Percentiles rank a stretch among this genome's conserved stretches.
These are phyloP conservation scores for Camponotus fellah DNA, from an alignment of 2,888 invertebrate species.

Conservation along the genomic window DNA sequence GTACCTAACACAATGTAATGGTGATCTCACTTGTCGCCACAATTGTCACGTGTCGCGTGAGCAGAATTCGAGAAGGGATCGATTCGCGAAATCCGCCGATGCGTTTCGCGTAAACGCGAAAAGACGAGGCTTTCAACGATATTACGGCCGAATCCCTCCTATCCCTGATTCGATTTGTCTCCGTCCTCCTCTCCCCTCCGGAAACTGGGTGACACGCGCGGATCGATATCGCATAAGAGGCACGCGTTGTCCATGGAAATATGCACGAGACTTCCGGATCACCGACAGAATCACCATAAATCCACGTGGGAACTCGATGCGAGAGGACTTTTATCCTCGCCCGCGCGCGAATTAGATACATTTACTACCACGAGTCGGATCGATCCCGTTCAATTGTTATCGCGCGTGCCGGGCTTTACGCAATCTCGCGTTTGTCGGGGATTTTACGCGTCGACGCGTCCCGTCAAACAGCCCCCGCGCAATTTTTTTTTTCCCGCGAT, in stretches of 20 bases:
- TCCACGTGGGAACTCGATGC: background rate
- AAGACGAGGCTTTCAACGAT: background rate
- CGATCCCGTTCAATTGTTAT: constrained; percentile 23
- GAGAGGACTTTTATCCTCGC: background rate
- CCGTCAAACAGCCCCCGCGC: background rate
- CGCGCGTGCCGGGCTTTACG: background rate
- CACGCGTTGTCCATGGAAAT: background rate
- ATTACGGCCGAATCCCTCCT: background rate
- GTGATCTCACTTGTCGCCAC: background rate
- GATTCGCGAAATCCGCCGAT: background rate
- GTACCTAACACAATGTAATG: background rate
- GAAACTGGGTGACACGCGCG: background rate
- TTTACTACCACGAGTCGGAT: constrained; percentile 1
- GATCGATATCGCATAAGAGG: background rate
- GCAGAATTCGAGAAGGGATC: background rate
- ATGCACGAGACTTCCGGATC: background rate
- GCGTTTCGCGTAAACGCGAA: background rate
- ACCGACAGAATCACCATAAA: background rate
- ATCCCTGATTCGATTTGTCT: background rate
- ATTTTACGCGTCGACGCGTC: background rate
- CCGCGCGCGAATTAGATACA: background rate
- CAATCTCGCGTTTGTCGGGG: background rate
- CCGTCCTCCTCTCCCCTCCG: background rate
- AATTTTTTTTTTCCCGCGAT: background rate
- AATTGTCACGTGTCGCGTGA: constrained; percentile 2